Conservation (phyloP, 2,797 vertebrate genomes). For the Falco biarmicus region DNA sequence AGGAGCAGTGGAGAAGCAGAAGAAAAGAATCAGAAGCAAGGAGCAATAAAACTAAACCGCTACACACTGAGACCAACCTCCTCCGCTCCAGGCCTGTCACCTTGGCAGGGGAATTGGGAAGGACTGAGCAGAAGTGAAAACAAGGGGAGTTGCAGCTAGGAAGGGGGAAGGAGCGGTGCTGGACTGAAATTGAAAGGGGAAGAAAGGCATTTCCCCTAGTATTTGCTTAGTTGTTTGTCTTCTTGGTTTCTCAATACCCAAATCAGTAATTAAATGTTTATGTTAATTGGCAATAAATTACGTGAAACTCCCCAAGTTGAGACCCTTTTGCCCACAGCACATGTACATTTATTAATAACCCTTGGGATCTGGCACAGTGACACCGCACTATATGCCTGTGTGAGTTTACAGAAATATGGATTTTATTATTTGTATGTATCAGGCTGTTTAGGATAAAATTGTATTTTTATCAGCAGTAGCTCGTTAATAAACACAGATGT, state of each 20-base stretch:
- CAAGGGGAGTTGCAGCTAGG: neutral
- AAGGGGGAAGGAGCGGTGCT: neutral
- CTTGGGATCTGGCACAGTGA: neutral
- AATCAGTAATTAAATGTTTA: neutral
- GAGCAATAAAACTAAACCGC: neutral
- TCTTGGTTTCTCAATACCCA: neutral
- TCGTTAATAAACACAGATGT: neutral
- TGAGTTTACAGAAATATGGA: neutral
- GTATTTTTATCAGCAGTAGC: neutral
- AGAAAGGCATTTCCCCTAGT: neutral
- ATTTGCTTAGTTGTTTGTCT: neutral
- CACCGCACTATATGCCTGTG: neutral
- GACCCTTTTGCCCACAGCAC: neutral
- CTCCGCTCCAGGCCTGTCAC: fast-evolving
- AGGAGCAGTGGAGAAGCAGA: neutral
- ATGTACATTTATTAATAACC: neutral
- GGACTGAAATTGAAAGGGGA: neutral
- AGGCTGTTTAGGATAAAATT: neutral
- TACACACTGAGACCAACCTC: neutral
- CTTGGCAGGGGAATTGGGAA: neutral
- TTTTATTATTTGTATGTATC: neutral
- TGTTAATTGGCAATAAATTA: neutral
- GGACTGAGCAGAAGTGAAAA: neutral
- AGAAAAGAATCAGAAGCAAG: neutral
- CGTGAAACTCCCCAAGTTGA: neutral